Percentiles rank a stretch among this genome's conserved stretches.
Conservation (phyloP, 2,888 invertebrate species). For the Nemurella pictetii region DNA sequence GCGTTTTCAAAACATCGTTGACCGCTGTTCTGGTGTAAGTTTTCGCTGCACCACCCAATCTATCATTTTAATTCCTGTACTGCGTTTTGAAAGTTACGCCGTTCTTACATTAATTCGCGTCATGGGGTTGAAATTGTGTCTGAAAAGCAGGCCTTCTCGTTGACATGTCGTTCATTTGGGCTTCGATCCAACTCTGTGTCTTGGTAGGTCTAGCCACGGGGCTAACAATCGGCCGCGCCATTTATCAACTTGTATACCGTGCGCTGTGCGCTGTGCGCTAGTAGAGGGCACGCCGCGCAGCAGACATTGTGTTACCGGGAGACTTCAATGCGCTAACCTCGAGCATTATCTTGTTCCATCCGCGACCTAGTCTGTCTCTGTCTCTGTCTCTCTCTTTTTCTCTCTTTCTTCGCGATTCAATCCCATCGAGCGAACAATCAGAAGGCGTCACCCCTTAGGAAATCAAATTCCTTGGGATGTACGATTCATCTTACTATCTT, state of each 20-base stretch:
- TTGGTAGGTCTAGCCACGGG: neutral
- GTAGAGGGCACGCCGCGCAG: neutral
- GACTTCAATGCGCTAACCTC: neutral
- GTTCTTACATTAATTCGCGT: neutral
- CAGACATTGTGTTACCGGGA: no score
- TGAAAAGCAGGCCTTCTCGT: neutral
- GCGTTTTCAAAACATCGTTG: neutral
- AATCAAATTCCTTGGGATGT: neutral
- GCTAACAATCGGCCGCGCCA: neutral
- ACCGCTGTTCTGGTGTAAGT: neutral
- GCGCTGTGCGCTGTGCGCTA: neutral
- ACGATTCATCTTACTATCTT: neutral
- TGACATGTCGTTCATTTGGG: neutral
- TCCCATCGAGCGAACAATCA: constrained; percentile 1
- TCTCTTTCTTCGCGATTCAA: constrained; percentile 4
- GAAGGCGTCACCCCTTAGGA: neutral
- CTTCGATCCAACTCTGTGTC: neutral
- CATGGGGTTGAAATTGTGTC: neutral
- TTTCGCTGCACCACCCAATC: neutral
- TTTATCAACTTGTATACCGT: neutral
- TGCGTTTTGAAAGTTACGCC: neutral
- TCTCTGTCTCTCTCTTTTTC: constrained; percentile 33
- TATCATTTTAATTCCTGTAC: neutral
- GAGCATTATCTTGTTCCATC: constrained; percentile 20
- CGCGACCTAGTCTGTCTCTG: constrained; percentile 29